These are phyloP conservation scores for Antheraea assamensis DNA, from an alignment of 2,888 invertebrate genomes.

Conservation along the genomic window DNA sequence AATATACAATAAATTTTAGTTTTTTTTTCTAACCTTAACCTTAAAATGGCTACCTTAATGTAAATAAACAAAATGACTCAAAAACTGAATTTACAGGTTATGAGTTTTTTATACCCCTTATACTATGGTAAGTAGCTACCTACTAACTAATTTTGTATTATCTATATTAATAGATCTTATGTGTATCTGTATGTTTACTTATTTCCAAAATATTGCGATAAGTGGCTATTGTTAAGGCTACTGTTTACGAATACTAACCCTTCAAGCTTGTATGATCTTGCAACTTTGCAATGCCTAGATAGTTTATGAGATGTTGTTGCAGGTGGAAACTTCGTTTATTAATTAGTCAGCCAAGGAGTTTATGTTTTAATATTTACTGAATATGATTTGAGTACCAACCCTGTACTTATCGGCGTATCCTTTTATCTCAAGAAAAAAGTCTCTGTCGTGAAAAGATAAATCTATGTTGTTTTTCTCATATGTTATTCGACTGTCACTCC, in stretches of 20 bases:
- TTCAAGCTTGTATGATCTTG: too few relatives aligned
- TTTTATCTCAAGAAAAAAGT: slow-evolving; percentile 62
- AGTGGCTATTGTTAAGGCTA: too few relatives aligned
- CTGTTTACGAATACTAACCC: too few relatives aligned
- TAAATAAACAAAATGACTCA: not conserved
- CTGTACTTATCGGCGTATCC: slow-evolving; percentile 64
- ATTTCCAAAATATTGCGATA: too few relatives aligned
- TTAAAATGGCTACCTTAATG: not conserved
- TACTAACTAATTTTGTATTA: too few relatives aligned
- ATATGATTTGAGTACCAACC: slow-evolving; percentile 42
- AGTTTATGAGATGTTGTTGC: not conserved
- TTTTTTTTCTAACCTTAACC: not conserved
- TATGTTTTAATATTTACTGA: not conserved
- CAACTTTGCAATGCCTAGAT: too few relatives aligned
- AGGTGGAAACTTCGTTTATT: not conserved
- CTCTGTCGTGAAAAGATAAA: slow-evolving; percentile 66
- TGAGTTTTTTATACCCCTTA: too few relatives aligned
- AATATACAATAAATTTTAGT: not conserved
- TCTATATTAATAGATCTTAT: too few relatives aligned
- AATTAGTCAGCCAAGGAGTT: too few relatives aligned
- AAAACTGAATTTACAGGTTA: too few relatives aligned
- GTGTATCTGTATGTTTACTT: too few relatives aligned
- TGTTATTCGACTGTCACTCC: slow-evolving; percentile 42
- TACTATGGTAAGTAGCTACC: too few relatives aligned
- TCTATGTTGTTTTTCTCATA: slow-evolving; percentile 63